Conservation (phyloP, 2,888 invertebrate species). For the Tetragnatha montana region DNA sequence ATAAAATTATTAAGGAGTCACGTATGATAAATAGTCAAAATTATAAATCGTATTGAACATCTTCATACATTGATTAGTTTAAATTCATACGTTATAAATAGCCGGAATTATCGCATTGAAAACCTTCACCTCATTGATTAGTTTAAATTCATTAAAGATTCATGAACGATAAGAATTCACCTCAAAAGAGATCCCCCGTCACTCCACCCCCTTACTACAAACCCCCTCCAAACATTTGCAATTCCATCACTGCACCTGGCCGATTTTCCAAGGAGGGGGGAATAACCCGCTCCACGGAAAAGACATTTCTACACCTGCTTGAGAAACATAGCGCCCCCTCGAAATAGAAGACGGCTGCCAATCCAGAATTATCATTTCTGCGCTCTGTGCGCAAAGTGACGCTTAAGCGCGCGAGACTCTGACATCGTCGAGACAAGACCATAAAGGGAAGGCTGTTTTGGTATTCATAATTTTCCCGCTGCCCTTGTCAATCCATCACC, state of each 20-base stretch:
- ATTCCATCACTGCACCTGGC: background rate
- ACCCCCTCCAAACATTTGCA: too few species aligned
- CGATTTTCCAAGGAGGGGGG: background rate
- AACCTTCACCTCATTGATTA: too few species aligned
- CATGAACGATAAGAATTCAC: too few species aligned
- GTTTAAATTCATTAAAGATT: too few species aligned
- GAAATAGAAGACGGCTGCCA: constrained; percentile 1
- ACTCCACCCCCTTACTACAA: too few species aligned
- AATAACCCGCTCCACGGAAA: background rate
- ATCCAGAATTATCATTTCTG: constrained; percentile 25
- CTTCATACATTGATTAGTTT: too few species aligned
- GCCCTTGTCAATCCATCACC: constrained; percentile 62
- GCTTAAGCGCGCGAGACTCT: constrained; percentile 8
- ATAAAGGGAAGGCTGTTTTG: constrained; percentile 52
- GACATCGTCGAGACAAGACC: constrained; percentile 45
- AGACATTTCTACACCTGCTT: background rate
- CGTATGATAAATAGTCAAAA: too few species aligned
- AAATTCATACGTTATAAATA: too few species aligned
- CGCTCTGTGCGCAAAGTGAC: constrained; percentile 23
- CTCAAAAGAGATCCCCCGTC: too few species aligned
- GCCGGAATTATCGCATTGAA: too few species aligned
- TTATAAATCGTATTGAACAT: too few species aligned
- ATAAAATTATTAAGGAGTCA: too few species aligned
- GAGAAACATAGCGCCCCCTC: background rate
- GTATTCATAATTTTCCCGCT: constrained; percentile 64